Base-by-base conservation (phyloP, 2,888 invertebrate genomes). In the Epinotia brunnichana region DNA sequence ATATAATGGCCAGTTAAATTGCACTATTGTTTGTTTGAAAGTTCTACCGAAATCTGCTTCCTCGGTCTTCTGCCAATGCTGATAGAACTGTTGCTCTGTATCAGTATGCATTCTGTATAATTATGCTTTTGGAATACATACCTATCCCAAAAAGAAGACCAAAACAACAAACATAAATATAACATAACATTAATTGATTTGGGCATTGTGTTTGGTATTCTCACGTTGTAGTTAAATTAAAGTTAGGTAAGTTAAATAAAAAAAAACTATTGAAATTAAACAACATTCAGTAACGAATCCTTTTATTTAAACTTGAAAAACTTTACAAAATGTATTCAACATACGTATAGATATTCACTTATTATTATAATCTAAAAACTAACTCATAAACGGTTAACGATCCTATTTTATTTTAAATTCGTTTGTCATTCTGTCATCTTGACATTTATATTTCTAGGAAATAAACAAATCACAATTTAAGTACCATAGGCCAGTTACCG, bases 231-330 rank as follows among this genome's bases (percentile, higher is more conserved):
- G 35, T 35, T 35, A 35, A 7, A 35, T 0, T 9, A n/a, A 7
- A 17, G 2, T 51, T 9, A n/a, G n/a, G n/a, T n/a, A n/a, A n/a
- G n/a, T n/a, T n/a, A n/a, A n/a, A n/a, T n/a, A n/a, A n/a, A n/a
- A n/a, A n/a, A n/a, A n/a, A n/a, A 59, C 15, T 39, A 17, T 53
- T 63, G 9, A 70, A 77, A 75, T 78, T 70, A 80, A 78, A 81
- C 77, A 78, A 60, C 70, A 71, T 76, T 79, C 68, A 75, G 76
- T 80, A 82, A 80, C 80, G 81, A 81, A 78, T 77, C 78, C 72
- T 76, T 76, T 80, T 79, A 78, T 79, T 81, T 76, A 76, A 79
- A 80, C 76, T 79, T 78, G 63, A 80, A 81, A 56, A 81, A 81
- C 77, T 78, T 76, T 82, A 81, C 76, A 81, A 81, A 80, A 79